These are phyloP conservation scores for Ploceus nigricollis DNA, from an alignment of 2,113 vertebrate genomes.

Conservation along the genomic window DNA sequence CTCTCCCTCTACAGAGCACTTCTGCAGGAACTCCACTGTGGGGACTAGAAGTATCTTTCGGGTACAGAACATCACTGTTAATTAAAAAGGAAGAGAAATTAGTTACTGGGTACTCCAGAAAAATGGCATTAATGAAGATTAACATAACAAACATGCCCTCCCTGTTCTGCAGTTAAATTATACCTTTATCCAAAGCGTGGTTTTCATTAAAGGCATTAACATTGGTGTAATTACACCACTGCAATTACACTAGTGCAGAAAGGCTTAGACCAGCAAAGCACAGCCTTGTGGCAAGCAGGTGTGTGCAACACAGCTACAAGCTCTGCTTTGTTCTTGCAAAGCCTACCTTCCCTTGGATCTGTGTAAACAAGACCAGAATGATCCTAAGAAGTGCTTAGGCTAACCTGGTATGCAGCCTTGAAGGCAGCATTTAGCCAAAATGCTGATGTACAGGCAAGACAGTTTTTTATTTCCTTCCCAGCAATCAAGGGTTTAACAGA, in stretches of 20 bases:
- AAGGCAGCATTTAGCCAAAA: constrained; percentile 15
- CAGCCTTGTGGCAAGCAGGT: background rate
- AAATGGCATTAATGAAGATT: background rate
- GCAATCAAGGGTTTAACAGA: background rate
- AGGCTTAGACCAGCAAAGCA: constrained; percentile 34
- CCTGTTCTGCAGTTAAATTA: constrained; percentile 31
- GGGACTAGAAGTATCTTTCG: constrained; percentile 92
- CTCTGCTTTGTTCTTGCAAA: constrained; percentile 42
- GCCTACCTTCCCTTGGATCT: background rate
- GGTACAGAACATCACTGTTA: constrained; percentile 92
- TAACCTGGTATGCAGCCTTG: background rate
- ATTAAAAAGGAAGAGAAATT: constrained; percentile 4
- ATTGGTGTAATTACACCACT: background rate
- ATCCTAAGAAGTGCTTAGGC: background rate
- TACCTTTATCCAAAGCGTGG: background rate
- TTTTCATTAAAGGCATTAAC: constrained; percentile 41
- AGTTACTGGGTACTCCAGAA: background rate
- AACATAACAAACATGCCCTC: background rate
- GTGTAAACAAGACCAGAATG: background rate
- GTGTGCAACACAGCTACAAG: background rate
- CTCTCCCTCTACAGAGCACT: constrained; percentile 91
- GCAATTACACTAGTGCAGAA: constrained; percentile 25
- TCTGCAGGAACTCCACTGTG: constrained; percentile 94
- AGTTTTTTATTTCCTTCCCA: background rate
- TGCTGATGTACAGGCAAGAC: background rate